Evolutionary conservation across 2,113 vertebrate species (phyloP), one percentile per base, ranked within the genome.

Genomic region (Abramis brama): DNA sequence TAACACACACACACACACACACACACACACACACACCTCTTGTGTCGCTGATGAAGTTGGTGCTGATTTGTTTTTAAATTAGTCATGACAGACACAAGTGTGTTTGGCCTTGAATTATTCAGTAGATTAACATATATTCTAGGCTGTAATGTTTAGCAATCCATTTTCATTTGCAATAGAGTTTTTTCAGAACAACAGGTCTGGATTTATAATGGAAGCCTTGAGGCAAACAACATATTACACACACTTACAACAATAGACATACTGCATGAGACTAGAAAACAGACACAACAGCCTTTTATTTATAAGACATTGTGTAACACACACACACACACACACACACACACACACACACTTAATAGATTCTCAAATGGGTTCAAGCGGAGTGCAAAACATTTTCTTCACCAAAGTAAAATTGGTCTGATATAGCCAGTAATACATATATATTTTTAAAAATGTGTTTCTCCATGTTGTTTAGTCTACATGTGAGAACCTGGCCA

Each of bases 61-160:
- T 60, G 62, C 25, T 27, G 75, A 78, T 84, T 30, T 60, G 45
- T 52, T 84, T 71, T 84, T 57, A 85, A 84, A 80, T 87, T 64
- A 43, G 59, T 43, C 52, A 84, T 79, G 66, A 78, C 73, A 87
- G 59, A 66, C 66, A 83, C 60, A 80, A 80, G 43, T 75, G 73
- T 50, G 25, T 52, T 50, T 75, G 43, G 43, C n/a, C 23, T 50
- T 74, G 71, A 74, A 74, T 74, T 74, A 45, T 74, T 30, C 13
- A 27, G n/a, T 30, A 52, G n/a, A 76, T 76, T 30, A 30, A 52
- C 73, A 50, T 76, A 27, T 15, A 52, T 76, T 76, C n/a, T 30
- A 76, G 45, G 19, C 73, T 52, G 13, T 19, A 76, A 52, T 76
- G 52, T 27, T 76, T 17, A 76, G 73, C 73, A 25, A 50, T 75